Evolutionary conservation across 2,888 invertebrate species (phyloP), one percentile per base, ranked within the genome.

Genomic region (Erebia ligea): DNA sequence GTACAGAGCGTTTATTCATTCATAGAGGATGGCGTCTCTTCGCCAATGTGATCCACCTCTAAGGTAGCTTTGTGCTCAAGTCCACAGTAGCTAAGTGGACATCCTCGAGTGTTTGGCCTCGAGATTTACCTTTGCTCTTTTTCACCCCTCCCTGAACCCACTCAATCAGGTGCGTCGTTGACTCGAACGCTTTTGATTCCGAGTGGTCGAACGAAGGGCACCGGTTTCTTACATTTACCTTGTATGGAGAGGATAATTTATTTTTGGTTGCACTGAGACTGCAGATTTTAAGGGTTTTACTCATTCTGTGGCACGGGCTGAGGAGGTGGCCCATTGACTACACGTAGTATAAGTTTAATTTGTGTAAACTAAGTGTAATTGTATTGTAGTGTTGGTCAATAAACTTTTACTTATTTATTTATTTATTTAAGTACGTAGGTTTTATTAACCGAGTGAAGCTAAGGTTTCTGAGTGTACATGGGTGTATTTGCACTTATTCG

Each of bases 121-220:
- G 87, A 88, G 92, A 91, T 92, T 91, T 89, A 89, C 89, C 89
- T 91, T 87, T 90, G 92, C 91, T 91, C 91, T 88, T 91, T 92
- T 82, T 82, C 82, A 77, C 86, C 85, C 84, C 85, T 57, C 11
- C 56, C 19, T 57, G n/a, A n/a, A 82, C 82, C 84, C 86, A 84
- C 90, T 91, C 90, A 90, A 91, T 92, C 91, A 90, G 84, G 82
- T 79, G 76, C 77, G 77, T 79, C 78, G 78, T 72, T 68, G 69
- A 81, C 82, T 85, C 82, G 83, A 81, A 67, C 68, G 67, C 50
- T 65, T 68, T 70, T 69, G 42, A 72, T 69, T 68, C 71, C 73
- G 73, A 76, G 71, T 67, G 8, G 48, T 56, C 50, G 15, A 42
- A 54, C 25, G 15, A 42, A 54, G 17, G n/a, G 52, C 10, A 13